Evolutionary conservation across 2,113 vertebrate genomes (phyloP).

Genomic region (Gallinago jamesoni): DNA sequence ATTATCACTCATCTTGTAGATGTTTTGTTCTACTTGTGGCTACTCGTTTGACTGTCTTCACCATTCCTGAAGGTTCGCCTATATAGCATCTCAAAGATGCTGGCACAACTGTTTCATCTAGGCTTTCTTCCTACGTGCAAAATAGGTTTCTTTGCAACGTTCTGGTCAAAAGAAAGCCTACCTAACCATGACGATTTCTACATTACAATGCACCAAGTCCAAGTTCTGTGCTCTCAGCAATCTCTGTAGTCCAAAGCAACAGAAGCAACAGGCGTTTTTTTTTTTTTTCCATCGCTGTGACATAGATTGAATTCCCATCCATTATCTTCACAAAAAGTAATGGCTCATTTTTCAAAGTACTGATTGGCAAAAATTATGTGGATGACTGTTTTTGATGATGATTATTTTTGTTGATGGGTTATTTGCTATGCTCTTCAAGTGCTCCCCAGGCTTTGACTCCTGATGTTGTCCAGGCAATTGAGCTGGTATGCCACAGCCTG

Average conservation of each 20-base stretch:
- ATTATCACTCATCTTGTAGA: not conserved
- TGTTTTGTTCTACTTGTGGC: not conserved
- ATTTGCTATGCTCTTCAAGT: constrained; percentile 24
- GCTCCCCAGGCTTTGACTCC: constrained; percentile 30
- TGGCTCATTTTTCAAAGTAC: constrained; percentile 32
- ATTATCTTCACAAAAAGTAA: constrained; percentile 13
- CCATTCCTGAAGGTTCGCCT: not conserved
- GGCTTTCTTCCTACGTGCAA: not conserved
- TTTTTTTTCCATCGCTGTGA: not conserved
- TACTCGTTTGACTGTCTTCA: not conserved
- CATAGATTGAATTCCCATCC: constrained; percentile 5
- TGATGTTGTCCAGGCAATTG: constrained; percentile 38
- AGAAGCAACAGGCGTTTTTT: not conserved
- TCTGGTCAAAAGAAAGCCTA: not conserved
- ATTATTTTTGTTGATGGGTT: constrained; percentile 46
- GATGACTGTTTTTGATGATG: constrained; percentile 42
- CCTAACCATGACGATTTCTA: not conserved
- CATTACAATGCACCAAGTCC: not conserved
- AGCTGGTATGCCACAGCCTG: not conserved
- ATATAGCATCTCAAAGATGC: not conserved
- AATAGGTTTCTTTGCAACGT: not conserved
- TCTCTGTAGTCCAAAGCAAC: not conserved
- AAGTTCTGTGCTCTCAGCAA: not conserved
- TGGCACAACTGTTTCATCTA: not conserved
- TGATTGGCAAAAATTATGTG: constrained; percentile 32